Evolutionary conservation across 2,888 invertebrate genomes (phyloP), one percentile per base, ranked within the genome.

Genomic region (Orthosia cruda): DNA sequence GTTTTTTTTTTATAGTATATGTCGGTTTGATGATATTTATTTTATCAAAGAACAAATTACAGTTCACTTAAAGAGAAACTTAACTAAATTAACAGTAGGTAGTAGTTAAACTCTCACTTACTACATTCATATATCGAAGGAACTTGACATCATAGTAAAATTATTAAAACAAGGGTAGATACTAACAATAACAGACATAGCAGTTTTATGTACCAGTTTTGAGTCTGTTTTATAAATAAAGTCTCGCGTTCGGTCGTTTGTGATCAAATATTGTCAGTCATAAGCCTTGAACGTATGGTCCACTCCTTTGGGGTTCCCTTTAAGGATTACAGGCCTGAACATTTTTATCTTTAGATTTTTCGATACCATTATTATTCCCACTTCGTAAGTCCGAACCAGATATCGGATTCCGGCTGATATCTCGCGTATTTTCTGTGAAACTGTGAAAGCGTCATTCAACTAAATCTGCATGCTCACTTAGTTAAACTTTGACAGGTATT

Each of bases 381-480:
- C 11, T 40, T 11, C 55, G 55, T 45, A 47, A 52, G 26, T 57
- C 23, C 11, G 11, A n/a, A 32, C 20, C 47, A 26, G n/a, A n/a
- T n/a, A n/a, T n/a, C n/a, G n/a, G n/a, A 71, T 63, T 52, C n/a
- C n/a, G 52, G 40, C 49, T 26, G 26, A 26, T 26, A 3, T 4
- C 13, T 18, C 15, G 4, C 55, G n/a, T 49, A 16, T 49, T 3
- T 63, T 58, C 52, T 54, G 15, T 18, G 23, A 23, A 70, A 71
- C 40, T 26, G 49, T 50, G 45, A n/a, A 63, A 70, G 64, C 64
- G 66, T 32, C 40, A 18, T 55, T 49, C 4, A 69, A 84, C 50
- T n/a, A 67, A 80, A 80, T 80, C 20, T 72, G 57, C 71, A 80
- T 61, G 40, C n/a, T 16, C 66, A 76, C 32, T 67, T 57, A 20